phyloP scores from a whole-genome alignment of 2,113 vertebrate species.

The Pomatostomus ruficeps region DNA sequence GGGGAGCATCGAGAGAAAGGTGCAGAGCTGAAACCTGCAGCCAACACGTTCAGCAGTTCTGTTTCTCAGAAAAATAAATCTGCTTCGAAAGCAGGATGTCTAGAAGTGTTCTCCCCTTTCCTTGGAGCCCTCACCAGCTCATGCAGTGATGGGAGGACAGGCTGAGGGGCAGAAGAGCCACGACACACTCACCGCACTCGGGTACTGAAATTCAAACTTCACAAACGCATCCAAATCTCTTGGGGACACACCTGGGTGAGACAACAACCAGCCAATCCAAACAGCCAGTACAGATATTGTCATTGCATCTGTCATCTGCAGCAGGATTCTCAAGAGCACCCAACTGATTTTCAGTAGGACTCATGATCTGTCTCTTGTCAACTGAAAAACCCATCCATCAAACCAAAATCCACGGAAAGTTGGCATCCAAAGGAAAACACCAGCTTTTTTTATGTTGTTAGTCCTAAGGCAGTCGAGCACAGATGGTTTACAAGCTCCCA shows the following conservation, averaged over 20 bases:
- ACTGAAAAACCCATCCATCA: not conserved
- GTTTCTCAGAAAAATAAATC: not conserved
- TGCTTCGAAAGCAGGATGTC: not conserved
- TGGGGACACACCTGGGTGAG: slow-evolving; percentile 80
- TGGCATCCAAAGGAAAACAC: not conserved
- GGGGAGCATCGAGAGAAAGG: not conserved
- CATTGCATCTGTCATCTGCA: not conserved
- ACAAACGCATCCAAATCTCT: slow-evolving; percentile 89
- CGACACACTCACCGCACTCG: slow-evolving; percentile 81
- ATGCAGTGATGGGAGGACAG: not conserved
- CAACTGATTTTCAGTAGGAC: not conserved
- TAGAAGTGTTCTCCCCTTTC: not conserved
- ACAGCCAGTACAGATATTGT: not conserved
- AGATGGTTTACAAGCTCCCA: not conserved
- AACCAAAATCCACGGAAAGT: not conserved
- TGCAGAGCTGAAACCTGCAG: not conserved
- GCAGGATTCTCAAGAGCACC: not conserved
- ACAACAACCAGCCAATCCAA: slow-evolving; percentile 2
- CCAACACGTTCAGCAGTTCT: not conserved
- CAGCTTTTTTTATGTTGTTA: not conserved
- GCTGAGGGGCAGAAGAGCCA: not conserved
- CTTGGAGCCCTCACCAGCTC: not conserved
- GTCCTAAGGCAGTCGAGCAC: not conserved
- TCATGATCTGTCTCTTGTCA: not conserved
- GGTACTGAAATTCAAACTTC: slow-evolving; percentile 94